A percentile compares a stretch with the other conserved stretches of the same genome.
Conservation (phyloP, 2,888 invertebrate species). For the Xylota sylvarum region DNA sequence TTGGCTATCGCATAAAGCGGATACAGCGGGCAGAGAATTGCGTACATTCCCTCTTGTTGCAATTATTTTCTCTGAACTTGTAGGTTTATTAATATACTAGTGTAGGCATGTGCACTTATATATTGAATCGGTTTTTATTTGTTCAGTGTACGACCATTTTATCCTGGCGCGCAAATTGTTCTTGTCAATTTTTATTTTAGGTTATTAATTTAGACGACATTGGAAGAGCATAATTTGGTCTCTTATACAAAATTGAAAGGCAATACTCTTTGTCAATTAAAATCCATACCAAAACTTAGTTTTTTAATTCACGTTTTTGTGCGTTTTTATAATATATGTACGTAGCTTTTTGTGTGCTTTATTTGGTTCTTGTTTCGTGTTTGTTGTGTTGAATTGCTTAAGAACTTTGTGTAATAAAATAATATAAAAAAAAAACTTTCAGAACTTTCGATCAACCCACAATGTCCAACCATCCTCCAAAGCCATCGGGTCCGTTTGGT, state of each 20-base stretch:
- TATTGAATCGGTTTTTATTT: not conserved
- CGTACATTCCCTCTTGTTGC: not conserved
- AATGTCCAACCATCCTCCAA: constrained; percentile 81
- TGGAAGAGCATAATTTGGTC: not conserved
- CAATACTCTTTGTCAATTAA: not conserved
- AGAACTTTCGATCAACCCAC: constrained; percentile 83
- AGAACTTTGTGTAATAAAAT: not conserved
- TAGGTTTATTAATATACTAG: not conserved
- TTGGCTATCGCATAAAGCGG: not conserved
- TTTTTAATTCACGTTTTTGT: constrained; percentile 13
- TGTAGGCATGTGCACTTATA: not conserved
- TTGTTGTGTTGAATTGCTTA: constrained; percentile 8
- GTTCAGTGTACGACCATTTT: not conserved
- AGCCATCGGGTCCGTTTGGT: constrained; percentile 90
- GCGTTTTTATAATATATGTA: constrained; percentile 13
- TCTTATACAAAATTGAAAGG: not conserved
- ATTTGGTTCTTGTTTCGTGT: constrained; percentile 42
- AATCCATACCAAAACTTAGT: constrained; percentile 2
- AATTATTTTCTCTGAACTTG: not conserved
- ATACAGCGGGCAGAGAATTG: not conserved
- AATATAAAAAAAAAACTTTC: constrained; percentile 33
- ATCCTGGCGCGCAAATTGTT: not conserved
- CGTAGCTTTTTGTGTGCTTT: constrained; percentile 45
- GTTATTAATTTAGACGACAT: not conserved
- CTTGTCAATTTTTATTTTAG: not conserved